phyloP scores from a whole-genome alignment of 2,797 vertebrate genomes.

The Anguilla pacifica region DNA sequence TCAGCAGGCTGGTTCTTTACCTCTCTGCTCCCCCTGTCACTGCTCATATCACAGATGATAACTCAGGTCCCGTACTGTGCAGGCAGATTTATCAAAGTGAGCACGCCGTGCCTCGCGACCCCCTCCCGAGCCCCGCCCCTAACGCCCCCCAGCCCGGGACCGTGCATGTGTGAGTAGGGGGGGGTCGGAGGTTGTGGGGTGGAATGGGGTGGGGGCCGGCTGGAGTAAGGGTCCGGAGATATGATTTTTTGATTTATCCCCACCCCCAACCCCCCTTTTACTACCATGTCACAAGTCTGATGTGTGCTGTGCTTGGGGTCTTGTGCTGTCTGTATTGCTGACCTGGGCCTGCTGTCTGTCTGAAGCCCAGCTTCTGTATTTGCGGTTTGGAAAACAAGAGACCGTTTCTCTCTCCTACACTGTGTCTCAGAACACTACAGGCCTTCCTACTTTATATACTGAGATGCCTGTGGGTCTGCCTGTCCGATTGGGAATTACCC shows the following conservation, averaged over 20 bases:
- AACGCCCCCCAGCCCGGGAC: conserved; percentile 49
- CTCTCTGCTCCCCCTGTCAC: conserved; percentile 57
- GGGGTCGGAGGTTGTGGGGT: neutral
- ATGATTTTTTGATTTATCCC: conserved; percentile 50
- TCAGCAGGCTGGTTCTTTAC: conserved; percentile 5
- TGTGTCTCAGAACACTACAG: neutral
- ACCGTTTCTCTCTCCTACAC: neutral
- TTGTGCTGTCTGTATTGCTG: conserved; percentile 57
- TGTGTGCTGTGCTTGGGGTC: conserved; percentile 56
- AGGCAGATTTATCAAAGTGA: conserved; percentile 67
- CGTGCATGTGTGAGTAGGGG: conserved; percentile 9
- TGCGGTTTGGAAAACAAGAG: neutral
- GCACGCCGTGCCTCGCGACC: conserved; percentile 49
- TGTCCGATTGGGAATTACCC: neutral
- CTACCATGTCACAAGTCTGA: conserved; percentile 7
- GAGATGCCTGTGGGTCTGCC: neutral
- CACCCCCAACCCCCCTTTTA: neutral
- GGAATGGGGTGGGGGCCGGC: neutral
- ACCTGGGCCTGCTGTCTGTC: conserved; percentile 61
- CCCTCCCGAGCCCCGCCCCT: conserved; percentile 43
- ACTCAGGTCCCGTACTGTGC: conserved; percentile 61
- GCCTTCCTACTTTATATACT: neutral
- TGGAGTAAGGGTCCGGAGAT: neutral
- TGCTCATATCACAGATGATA: conserved; percentile 73
- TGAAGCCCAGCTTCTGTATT: neutral